These are phyloP conservation scores for Ptyas mucosa DNA, from an alignment of 2,113 vertebrate genomes.

Conservation along the genomic window DNA sequence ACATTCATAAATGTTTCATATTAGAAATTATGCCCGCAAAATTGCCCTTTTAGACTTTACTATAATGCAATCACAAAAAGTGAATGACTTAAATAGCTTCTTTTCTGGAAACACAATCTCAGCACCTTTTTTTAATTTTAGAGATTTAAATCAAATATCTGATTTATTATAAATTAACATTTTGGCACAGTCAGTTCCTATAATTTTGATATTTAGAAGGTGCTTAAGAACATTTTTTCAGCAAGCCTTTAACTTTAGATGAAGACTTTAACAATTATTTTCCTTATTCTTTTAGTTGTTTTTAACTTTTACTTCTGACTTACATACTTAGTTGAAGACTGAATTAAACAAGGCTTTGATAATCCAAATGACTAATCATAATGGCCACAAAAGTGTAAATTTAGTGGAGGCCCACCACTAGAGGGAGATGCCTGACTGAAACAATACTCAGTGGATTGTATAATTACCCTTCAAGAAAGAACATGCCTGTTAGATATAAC, in stretches of 20 bases:
- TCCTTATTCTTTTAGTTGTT: not conserved
- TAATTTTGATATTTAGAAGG: not conserved
- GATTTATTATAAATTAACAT: not conserved
- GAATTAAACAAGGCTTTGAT: not conserved
- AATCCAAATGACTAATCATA: not conserved
- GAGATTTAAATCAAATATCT: not conserved
- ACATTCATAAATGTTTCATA: not conserved
- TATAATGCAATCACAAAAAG: not conserved
- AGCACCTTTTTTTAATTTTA: not conserved
- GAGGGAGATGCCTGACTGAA: conserved; percentile 61
- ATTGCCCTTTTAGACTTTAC: not conserved
- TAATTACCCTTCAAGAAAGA: not conserved
- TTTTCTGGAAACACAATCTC: not conserved
- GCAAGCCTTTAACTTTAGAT: not conserved
- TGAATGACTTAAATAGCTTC: not conserved
- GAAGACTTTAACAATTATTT: not conserved
- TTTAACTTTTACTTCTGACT: not conserved
- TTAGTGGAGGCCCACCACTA: conserved; percentile 51
- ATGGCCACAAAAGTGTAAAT: rapidly evolving
- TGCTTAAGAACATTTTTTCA: not conserved
- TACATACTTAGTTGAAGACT: not conserved
- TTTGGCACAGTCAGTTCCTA: not conserved
- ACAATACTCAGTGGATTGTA: not conserved
- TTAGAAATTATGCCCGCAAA: not conserved
- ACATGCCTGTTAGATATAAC: not conserved